These are phyloP conservation scores for Manis javanica DNA, from an alignment of 2,797 vertebrate species.

Conservation along the genomic window DNA sequence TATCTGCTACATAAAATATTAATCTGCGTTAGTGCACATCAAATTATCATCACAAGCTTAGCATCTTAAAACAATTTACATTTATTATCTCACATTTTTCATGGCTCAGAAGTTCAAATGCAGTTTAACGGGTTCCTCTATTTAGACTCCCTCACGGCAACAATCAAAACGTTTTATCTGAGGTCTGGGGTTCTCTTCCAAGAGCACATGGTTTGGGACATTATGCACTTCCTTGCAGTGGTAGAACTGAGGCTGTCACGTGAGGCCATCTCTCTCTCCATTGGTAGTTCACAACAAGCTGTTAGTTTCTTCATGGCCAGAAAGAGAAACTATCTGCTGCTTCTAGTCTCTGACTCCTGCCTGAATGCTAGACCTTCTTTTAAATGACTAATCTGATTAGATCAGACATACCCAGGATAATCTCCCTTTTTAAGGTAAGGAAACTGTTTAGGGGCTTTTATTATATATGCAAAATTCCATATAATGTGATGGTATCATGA, in stretches of 20 bases:
- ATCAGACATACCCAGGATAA: neutral
- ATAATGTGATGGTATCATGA: neutral
- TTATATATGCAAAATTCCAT: neutral
- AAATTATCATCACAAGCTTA: neutral
- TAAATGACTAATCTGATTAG: neutral
- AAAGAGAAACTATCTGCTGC: neutral
- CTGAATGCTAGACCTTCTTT: neutral
- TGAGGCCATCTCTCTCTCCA: neutral
- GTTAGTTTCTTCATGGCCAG: neutral
- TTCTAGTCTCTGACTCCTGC: neutral
- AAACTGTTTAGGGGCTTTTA: neutral
- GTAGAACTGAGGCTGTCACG: neutral
- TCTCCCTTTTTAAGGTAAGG: neutral
- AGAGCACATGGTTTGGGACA: neutral
- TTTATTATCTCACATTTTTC: neutral
- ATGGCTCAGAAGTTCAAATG: neutral
- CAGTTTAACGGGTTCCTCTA: neutral
- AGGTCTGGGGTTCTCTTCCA: neutral
- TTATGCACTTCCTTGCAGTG: neutral
- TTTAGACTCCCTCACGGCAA: neutral
- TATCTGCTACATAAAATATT: neutral
- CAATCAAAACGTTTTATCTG: neutral
- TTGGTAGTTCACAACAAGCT: neutral
- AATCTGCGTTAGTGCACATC: neutral
- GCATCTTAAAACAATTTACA: neutral